These are phyloP conservation scores for Copidosoma aretas DNA, from an alignment of 2,888 invertebrate species.

Conservation along the genomic window DNA sequence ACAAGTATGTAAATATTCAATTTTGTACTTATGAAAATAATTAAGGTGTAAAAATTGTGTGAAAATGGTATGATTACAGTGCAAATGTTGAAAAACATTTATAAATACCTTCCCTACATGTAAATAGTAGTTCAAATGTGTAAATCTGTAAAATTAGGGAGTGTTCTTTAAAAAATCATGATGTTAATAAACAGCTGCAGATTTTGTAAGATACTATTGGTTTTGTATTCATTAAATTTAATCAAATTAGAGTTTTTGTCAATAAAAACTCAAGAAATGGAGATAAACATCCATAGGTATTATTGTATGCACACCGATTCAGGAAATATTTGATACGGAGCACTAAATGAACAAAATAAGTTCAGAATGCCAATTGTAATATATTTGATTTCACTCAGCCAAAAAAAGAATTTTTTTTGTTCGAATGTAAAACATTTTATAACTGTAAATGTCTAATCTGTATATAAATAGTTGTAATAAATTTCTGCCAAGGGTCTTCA, in stretches of 20 bases:
- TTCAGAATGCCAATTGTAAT: constrained; percentile 41
- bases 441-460: constrained; percentile 40
- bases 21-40: constrained; percentile 40
- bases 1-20: constrained; percentile 26
- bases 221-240: too few relatives aligned
- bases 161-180: too few relatives aligned
- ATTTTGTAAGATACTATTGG: too few relatives aligned
- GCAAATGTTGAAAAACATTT: constrained; percentile 21
- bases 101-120: constrained; percentile 31
- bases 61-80: constrained; percentile 28
- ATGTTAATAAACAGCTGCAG: too few relatives aligned
- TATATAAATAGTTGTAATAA: constrained; percentile 41
- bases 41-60: constrained; percentile 36
- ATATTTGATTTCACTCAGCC: constrained; percentile 34
- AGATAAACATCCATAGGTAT: constrained; percentile 3
- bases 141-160: constrained; percentile 13
- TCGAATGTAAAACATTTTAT: constrained; percentile 32
- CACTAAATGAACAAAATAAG: constrained; percentile 20
- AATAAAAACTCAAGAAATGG: background rate
- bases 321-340: constrained; percentile 15
- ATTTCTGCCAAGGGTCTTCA: too few relatives aligned
- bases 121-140: too few relatives aligned
- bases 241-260: too few relatives aligned
- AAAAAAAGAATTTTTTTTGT: constrained; percentile 26
- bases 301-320: background rate